Percentiles rank a stretch among this genome's conserved stretches.
These are phyloP conservation scores for Anoura caudifer DNA, from an alignment of 2,113 vertebrate genomes.

Conservation along the genomic window DNA sequence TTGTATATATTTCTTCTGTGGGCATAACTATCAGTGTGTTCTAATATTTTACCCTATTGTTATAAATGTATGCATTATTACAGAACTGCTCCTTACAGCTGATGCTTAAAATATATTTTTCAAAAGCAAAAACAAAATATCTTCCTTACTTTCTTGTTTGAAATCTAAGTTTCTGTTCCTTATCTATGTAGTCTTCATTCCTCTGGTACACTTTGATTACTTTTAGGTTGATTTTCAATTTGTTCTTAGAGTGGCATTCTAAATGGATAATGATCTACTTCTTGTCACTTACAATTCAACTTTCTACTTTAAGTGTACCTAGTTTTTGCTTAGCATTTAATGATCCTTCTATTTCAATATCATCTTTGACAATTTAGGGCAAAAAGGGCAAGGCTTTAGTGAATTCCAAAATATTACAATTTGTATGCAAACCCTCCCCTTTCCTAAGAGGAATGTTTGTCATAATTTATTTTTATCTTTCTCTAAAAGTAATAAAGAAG, in stretches of 20 bases:
- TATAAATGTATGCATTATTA: neutral
- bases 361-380: neutral
- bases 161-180: neutral
- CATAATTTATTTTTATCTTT: neutral
- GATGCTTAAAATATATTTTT: neutral
- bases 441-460: neutral
- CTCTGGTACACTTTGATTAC: neutral
- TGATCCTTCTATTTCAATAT: neutral
- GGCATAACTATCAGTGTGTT: neutral
- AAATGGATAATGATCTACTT: neutral
- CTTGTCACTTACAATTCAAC: neutral
- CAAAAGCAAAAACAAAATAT: neutral
- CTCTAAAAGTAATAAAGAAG: neutral
- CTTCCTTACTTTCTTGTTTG: neutral
- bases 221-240: constrained; percentile 25
- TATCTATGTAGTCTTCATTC: neutral
- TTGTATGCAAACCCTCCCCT: neutral
- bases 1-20: neutral
- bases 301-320: neutral
- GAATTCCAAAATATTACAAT: neutral
- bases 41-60: neutral
- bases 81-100: neutral
- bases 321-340: neutral
- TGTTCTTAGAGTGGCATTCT: neutral
- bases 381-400: neutral